Evolutionary conservation across 2,113 vertebrate species (phyloP), one percentile per base, ranked within the genome.

Genomic region (Riparia riparia): DNA sequence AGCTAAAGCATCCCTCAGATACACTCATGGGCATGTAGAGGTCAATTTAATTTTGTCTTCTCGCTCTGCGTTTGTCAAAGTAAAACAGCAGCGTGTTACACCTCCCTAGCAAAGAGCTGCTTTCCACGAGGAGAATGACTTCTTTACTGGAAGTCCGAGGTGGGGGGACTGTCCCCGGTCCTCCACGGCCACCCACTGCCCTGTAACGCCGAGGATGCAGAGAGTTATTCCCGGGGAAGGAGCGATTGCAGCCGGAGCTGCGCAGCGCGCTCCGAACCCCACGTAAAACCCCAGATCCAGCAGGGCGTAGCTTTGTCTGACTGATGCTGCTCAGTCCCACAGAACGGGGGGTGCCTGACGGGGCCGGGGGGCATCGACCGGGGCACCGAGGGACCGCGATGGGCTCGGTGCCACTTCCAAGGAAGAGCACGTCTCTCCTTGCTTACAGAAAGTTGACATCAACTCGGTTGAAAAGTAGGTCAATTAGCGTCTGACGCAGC

Each of bases 401-500:
- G 77, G 78, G 83, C 45, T 63, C 93, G 26, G 65, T 16, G n/a
- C 14, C 10, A 16, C 47, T 32, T 39, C 9, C 47, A 15, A n/a
- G 49, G 15, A 72, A 64, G 74, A n/a, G 15, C 9, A 17, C 28
- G 20, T 21, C 28, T 66, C 71, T 45, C 47, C 60, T 49, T 19
- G 12, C 50, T 84, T 54, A 76, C 49, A 65, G 78, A 95, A 93
- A 97, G 90, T 97, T 97, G 93, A 92, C 97, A 86, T 60, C 58
- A 77, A 87, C 66, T 42, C 58, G 24, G 81, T 47, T 51, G 95
- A 97, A 97, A 97, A 98, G 96, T 97, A 82, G 97, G 98, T 96
- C 98, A 98, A 98, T 97, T 95, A 97, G 94, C 24, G 95, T 78
- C 91, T 68, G 90, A 88, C 95, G 90, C 95, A 94, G 94, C 93